A percentile compares a stretch with the other conserved stretches of the same genome.
Conservation (phyloP, 1,140 invertebrate species). For the Drosophila suzukii region DNA sequence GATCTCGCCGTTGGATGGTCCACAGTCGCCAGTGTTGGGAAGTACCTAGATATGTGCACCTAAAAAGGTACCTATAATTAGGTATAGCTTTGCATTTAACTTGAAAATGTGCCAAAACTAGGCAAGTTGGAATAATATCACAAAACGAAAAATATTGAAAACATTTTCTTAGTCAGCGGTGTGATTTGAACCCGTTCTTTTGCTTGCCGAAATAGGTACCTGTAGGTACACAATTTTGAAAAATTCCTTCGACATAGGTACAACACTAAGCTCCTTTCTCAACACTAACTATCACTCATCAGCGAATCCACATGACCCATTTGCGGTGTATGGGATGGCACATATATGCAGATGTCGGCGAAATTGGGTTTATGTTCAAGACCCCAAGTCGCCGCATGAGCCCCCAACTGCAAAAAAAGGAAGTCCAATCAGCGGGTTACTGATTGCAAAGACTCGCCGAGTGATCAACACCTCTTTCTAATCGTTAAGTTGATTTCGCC, state of each 20-base stretch:
- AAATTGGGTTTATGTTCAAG: conserved; percentile 18
- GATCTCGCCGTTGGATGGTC: conserved; percentile 24
- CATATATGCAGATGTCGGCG: conserved; percentile 4
- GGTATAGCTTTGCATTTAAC: neutral
- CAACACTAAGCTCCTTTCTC: neutral
- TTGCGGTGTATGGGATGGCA: conserved; percentile 11
- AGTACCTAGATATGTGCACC: neutral
- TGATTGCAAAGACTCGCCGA: conserved; percentile 21
- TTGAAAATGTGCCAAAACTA: too few relatives aligned
- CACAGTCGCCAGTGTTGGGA: neutral
- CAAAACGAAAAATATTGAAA: too few relatives aligned
- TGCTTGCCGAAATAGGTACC: neutral
- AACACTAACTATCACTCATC: conserved; percentile 21
- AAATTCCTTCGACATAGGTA: too few relatives aligned
- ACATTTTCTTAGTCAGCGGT: too few relatives aligned
- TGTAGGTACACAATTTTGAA: too few relatives aligned
- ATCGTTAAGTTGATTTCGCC: conserved; percentile 6
- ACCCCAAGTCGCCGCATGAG: neutral
- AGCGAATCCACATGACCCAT: conserved; percentile 20
- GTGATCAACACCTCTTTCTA: conserved; percentile 1
- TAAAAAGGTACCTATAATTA: neutral
- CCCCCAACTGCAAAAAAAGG: neutral
- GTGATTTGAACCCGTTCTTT: too few relatives aligned
- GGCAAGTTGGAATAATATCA: too few relatives aligned
- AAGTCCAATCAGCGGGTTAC: conserved; percentile 20